Percentiles rank a stretch among this genome's conserved stretches.
Conservation (phyloP, 2,113 vertebrate species). For the Nothobranchius furzeri region DNA sequence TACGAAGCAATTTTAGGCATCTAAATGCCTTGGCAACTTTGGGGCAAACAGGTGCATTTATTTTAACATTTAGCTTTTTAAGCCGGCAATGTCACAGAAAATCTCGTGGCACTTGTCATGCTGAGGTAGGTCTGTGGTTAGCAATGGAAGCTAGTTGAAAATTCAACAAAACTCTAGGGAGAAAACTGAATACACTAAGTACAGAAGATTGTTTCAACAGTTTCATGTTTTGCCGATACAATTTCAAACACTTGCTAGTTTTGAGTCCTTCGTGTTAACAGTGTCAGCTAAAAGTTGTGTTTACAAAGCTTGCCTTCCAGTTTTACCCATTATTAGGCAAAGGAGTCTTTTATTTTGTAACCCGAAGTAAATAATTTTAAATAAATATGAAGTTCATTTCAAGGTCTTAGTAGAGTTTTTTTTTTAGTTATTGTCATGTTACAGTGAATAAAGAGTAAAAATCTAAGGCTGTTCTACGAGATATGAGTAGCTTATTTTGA, state of each 20-base stretch:
- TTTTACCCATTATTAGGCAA: too few relatives aligned
- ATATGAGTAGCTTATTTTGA: too few relatives aligned
- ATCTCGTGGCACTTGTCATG: background rate
- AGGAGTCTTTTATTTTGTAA: too few relatives aligned
- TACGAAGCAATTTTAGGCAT: background rate
- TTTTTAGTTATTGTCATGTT: too few relatives aligned
- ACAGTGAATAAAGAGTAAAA: too few relatives aligned
- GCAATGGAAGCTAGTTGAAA: slow-evolving; percentile 27
- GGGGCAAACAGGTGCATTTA: slow-evolving; percentile 9
- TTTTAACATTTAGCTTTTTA: rapidly evolving
- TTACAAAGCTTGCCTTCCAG: too few relatives aligned
- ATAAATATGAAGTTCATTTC: too few relatives aligned
- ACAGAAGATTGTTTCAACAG: background rate
- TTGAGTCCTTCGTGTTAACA: too few relatives aligned
- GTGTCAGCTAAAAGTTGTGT: too few relatives aligned
- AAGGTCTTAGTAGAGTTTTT: too few relatives aligned
- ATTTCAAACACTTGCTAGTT: background rate
- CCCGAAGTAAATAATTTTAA: too few relatives aligned
- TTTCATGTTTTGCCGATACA: background rate
- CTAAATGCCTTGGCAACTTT: slow-evolving; percentile 8
- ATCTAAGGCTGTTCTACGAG: too few relatives aligned
- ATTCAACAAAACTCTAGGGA: background rate
- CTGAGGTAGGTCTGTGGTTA: slow-evolving; percentile 6
- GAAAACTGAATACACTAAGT: background rate
- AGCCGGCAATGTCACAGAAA: background rate